phyloP scores from a whole-genome alignment of 2,888 invertebrate genomes.

The Orthosia gothica region DNA sequence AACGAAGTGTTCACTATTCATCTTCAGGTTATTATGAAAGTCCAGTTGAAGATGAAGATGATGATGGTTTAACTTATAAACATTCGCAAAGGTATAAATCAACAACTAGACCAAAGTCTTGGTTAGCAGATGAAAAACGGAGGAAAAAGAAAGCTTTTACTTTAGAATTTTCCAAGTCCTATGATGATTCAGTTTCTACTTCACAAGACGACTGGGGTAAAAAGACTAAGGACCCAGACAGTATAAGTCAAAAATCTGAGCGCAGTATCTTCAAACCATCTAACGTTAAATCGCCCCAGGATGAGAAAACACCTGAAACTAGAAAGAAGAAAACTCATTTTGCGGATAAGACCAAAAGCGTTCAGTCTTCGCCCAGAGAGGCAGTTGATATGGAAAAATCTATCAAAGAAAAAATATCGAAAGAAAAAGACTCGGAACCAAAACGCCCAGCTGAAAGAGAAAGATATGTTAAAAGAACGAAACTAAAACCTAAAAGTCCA shows the following conservation, averaged over 20 bases:
- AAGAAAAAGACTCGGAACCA: conserved; percentile 84
- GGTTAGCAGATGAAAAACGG: conserved; percentile 94
- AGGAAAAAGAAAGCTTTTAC: conserved; percentile 95
- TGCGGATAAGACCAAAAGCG: conserved; percentile 86
- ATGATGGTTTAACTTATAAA: conserved; percentile 90
- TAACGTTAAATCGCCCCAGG: conserved; percentile 82
- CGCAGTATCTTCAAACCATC: conserved; percentile 78
- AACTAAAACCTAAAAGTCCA: conserved; percentile 89
- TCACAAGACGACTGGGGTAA: conserved; percentile 89
- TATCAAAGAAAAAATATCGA: conserved; percentile 83
- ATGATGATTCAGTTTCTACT: conserved; percentile 90
- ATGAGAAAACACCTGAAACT: conserved; percentile 83
- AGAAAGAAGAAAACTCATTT: conserved; percentile 90
- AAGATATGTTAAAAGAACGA: conserved; percentile 88
- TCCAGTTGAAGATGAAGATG: conserved; percentile 93
- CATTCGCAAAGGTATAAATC: conserved; percentile 90
- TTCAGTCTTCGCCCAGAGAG: conserved; percentile 87
- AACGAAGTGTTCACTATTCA: conserved; percentile 94
- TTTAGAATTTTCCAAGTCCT: conserved; percentile 93
- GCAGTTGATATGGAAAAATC: conserved; percentile 84
- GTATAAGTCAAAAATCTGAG: conserved; percentile 80
- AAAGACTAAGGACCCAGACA: conserved; percentile 81
- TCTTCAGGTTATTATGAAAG: conserved; percentile 95
- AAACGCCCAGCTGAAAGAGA: conserved; percentile 88
- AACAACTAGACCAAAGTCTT: conserved; percentile 86